Evolutionary conservation across 2,113 vertebrate species (phyloP).

Genomic region (Nothocercus nigrocapillus): DNA sequence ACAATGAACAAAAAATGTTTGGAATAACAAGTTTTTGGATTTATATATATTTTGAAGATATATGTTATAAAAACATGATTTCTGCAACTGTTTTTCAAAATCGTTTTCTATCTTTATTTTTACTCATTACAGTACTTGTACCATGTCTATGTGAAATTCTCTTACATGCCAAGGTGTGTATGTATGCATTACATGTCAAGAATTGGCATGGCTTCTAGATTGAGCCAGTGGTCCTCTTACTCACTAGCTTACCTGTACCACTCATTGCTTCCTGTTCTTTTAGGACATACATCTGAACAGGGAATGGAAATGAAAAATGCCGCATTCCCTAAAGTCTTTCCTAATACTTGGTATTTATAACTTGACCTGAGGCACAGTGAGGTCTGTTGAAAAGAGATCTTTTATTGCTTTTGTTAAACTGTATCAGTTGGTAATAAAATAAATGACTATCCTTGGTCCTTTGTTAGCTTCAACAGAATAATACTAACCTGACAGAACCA

Average conservation of each 20-base stretch:
- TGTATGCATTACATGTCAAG: neutral
- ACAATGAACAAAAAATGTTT: neutral
- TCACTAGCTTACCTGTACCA: neutral
- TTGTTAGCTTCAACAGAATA: neutral
- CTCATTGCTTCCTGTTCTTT: neutral
- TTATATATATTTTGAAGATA: neutral
- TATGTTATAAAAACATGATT: neutral
- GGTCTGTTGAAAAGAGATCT: neutral
- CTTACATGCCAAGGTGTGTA: neutral
- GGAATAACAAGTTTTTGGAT: neutral
- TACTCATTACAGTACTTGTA: neutral
- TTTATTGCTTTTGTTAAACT: neutral
- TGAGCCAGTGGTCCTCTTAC: neutral
- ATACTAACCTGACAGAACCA: neutral
- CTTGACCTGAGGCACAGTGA: neutral
- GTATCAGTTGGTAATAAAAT: neutral
- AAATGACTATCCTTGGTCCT: neutral
- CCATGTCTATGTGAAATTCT: neutral
- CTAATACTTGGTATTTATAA: accelerated
- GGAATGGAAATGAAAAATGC: neutral
- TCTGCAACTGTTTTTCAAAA: neutral
- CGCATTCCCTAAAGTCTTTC: neutral
- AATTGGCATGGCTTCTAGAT: neutral
- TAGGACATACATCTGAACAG: neutral
- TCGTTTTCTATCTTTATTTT: neutral